Conservation (phyloP, 1,140 invertebrate genomes). For the Streblospio benedicti region DNA sequence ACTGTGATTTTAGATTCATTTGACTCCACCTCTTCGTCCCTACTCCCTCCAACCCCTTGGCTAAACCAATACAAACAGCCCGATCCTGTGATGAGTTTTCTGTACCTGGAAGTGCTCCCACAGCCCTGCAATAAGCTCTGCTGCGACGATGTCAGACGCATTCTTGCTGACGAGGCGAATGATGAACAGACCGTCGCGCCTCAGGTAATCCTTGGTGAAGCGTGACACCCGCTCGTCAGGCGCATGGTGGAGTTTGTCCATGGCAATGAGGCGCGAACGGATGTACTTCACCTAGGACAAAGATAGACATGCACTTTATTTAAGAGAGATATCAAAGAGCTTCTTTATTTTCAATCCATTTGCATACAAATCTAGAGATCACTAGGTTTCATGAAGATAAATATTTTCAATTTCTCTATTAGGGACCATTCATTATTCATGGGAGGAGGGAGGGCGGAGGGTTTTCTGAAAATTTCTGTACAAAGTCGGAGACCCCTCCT, state of each 20-base stretch:
- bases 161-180: constrained; percentile 40
- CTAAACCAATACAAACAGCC: too few relatives aligned
- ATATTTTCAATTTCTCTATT: too few relatives aligned
- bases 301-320: neutral
- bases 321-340: neutral
- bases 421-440: too few relatives aligned
- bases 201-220: constrained; percentile 39
- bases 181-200: constrained; percentile 43
- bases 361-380: too few relatives aligned
- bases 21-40: too few relatives aligned
- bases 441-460: too few relatives aligned
- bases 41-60: too few relatives aligned
- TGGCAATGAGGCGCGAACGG: constrained; percentile 3
- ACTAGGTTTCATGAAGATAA: too few relatives aligned
- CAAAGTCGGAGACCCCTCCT: too few relatives aligned
- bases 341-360: neutral
- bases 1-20: too few relatives aligned
- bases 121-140: constrained; percentile 35
- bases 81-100: too few relatives aligned
- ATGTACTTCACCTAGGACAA: constrained; percentile 5
- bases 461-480: too few relatives aligned
- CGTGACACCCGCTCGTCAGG: neutral
- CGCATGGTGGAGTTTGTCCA: constrained; percentile 1
- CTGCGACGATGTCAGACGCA: constrained; percentile 39
- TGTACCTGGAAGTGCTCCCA: constrained; percentile 35